Evolutionary conservation across 2,888 invertebrate species (phyloP), one percentile per base, ranked within the genome.

Genomic region (Thalpophila matura): DNA sequence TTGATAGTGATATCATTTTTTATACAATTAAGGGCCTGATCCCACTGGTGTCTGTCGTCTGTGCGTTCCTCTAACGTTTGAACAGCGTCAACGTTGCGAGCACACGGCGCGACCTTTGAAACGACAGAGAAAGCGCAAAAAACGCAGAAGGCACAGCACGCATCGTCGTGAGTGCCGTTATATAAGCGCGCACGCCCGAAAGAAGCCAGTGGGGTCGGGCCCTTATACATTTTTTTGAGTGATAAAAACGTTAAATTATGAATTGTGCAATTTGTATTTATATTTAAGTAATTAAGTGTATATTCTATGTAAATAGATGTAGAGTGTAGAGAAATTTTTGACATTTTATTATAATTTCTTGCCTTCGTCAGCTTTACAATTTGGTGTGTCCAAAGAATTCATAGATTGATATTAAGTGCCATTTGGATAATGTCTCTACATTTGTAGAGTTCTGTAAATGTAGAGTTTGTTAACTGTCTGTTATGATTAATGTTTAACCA

Each of bases 371-470:
- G 80, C 80, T 84, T 81, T 86, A 85, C 69, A 53, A 63, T 76
- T 82, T 83, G 80, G 82, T 74, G 64, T 73, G 74, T 82, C 83
- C 82, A 84, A 85, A 83, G 81, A 81, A 72, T 68, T 68, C 55
- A 77, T 79, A 80, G 57, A 67, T 70, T 72, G 67, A 72, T 74
- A 66, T 71, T 84, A 83, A 86, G 89, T 89, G 89, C 89, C 89
- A 89, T 89, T 89, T 78, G 81, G 84, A 81, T 74, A 68, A 74
- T 74, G 79, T 84, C 79, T 79, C 51, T 67, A 66, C 50, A 51
- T 50, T 82, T 82, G 74, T 60, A 55, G 54, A 64, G 47, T 58
- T 59, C 64, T 73, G 69, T 65, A 35, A 71, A 66, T 62, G 57
- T 74, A 72, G 54, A 77, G 64, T 74, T 75, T 70, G 62, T 68